These are phyloP conservation scores for Ctenomys sociabilis DNA, from an alignment of 2,113 vertebrate genomes.

Conservation along the genomic window DNA sequence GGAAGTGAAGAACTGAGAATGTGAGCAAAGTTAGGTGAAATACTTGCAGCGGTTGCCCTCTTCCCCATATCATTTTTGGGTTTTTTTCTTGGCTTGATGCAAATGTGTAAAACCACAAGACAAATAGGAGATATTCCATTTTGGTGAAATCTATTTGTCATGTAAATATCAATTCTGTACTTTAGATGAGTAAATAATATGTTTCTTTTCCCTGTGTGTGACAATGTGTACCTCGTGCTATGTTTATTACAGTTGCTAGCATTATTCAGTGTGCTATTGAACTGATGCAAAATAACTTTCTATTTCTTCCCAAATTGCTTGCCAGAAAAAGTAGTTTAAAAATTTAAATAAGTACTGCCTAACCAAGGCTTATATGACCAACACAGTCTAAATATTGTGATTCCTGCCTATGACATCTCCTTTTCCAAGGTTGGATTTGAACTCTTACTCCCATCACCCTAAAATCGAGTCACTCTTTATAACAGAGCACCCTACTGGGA, in stretches of 20 bases:
- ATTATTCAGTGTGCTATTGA: neutral
- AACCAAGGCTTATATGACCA: neutral
- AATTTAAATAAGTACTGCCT: neutral
- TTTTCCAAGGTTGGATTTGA: rapidly evolving
- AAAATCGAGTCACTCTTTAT: neutral
- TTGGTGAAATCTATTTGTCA: neutral
- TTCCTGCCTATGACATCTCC: neutral
- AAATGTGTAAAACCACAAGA: neutral
- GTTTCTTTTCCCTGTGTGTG: neutral
- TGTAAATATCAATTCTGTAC: neutral
- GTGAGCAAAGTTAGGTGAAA: neutral
- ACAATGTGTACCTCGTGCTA: neutral
- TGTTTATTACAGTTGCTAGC: neutral
- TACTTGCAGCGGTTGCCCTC: neutral
- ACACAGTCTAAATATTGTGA: neutral
- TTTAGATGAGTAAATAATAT: neutral
- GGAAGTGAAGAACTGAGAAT: too few species aligned
- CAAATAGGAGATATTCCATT: neutral
- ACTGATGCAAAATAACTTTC: neutral
- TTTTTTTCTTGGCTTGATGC: neutral
- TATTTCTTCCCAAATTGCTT: neutral
- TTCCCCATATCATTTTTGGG: neutral
- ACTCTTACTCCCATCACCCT: neutral
- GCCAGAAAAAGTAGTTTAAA: neutral
- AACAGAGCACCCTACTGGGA: neutral